Conservation (phyloP, 2,797 vertebrate genomes). For the Smutsia temminckii region DNA sequence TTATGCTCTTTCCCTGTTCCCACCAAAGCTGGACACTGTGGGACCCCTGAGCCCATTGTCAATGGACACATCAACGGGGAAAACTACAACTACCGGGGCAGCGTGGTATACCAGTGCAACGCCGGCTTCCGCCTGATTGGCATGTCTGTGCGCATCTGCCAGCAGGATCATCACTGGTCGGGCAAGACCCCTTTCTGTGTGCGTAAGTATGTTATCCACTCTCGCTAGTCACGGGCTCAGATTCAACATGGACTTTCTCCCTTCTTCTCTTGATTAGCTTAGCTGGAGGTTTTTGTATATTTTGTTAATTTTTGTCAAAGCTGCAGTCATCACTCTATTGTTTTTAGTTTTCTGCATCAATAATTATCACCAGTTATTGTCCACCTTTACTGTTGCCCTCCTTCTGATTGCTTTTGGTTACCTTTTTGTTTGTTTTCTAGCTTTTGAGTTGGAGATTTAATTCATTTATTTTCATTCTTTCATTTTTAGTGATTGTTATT, state of each 20-base stretch:
- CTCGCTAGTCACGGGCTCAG: conserved; percentile 40
- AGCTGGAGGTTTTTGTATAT: background rate
- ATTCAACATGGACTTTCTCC: background rate
- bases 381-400: background rate
- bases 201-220: conserved; percentile 90
- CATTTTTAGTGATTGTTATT: background rate
- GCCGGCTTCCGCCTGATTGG: conserved; percentile 97
- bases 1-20: background rate
- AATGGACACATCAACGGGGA: conserved; percentile 97
- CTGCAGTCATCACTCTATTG: background rate
- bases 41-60: conserved; percentile 94
- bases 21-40: conserved; percentile 94
- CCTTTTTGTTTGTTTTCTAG: background rate
- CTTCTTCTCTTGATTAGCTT: background rate
- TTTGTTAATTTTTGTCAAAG: background rate
- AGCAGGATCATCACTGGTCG: conserved; percentile 98
- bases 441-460: background rate
- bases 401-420: background rate
- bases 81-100: conserved; percentile 97
- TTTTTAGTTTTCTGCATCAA: background rate
- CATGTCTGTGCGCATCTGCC: conserved; percentile 97
- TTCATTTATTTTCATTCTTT: background rate
- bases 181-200: conserved; percentile 97
- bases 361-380: background rate
- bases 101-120: conserved; percentile 97